Evolutionary conservation across 2,888 invertebrate species (phyloP), one percentile per base, ranked within the genome.

Genomic region (Rhagonycha fulva): DNA sequence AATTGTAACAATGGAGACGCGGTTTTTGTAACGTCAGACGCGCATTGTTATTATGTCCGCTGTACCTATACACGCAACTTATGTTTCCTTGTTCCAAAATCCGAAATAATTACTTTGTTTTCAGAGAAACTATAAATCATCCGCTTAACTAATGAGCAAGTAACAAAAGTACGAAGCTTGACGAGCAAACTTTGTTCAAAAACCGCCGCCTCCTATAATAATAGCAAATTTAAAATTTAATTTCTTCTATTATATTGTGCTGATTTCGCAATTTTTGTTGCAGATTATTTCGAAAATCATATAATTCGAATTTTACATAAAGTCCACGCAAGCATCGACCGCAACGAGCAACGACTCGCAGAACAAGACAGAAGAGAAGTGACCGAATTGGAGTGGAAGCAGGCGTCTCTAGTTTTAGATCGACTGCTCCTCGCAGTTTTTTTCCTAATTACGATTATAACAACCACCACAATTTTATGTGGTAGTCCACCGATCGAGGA

Each of bases 321-420:
- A 85, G 92, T 94, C 32, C 92, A 93, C 85, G 90, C 91, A 79
- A 95, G 95, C 4, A 94, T 96, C 76, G 96, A 96, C 82, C 89
- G 92, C 69, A 95, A 95, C 88, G 96, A 95, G 86, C 91, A 93
- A 83, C 91, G 96, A 4, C 90, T 95, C 9, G 91, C 92, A 0
- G 95, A 95, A 82, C 94, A 94, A 85, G 95, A 96, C 84, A 90
- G 93, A 71, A 89, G 93, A 71, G 96, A 96, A 83, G 90, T 93
- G 69, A 94, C 94, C 77, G 94, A 95, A 84, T 88, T 95, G 72
- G 96, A 97, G 86, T 97, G 96, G 96, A 95, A 93, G 82, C 92
- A 92, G 83, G 91, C 94, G 77, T 96, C 96, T 1, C 91, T 96
- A 71, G 96, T 97, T 12, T 92, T 96, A 76, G 97, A 97, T 86